Conservation (phyloP, 2,113 vertebrate species). For the Scomber colias region DNA sequence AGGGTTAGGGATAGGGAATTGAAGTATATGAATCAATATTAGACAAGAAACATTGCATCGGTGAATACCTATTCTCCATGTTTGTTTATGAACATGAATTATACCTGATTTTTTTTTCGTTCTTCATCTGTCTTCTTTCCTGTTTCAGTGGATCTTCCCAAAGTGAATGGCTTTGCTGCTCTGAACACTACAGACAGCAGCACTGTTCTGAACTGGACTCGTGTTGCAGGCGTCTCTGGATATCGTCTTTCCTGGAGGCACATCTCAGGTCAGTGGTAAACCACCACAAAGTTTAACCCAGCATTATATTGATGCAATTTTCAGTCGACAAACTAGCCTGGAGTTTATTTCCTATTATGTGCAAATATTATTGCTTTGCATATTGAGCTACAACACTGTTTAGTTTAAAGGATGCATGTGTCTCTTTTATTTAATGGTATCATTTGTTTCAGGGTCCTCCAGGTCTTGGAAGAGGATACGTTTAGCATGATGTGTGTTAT, state of each 20-base stretch:
- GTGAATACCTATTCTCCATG: neutral
- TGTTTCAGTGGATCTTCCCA: slow-evolving; percentile 86
- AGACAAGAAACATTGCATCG: neutral
- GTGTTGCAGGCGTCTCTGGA: slow-evolving; percentile 81
- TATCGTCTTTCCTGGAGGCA: slow-evolving; percentile 87
- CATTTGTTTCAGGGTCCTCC: neutral
- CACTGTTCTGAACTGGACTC: slow-evolving; percentile 85
- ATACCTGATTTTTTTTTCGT: neutral
- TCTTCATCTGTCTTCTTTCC: neutral
- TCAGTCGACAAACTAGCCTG: neutral
- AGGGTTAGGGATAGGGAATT: neutral
- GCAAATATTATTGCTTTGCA: neutral
- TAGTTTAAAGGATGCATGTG: neutral
- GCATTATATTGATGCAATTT: neutral
- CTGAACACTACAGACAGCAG: slow-evolving; percentile 82
- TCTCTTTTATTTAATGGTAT: neutral
- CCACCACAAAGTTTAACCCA: neutral
- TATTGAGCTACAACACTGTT: neutral
- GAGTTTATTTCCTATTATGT: neutral
- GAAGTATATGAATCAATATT: neutral
- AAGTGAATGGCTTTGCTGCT: slow-evolving; percentile 82
- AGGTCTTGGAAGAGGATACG: neutral
- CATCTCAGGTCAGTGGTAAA: slow-evolving; percentile 85
- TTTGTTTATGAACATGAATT: neutral
- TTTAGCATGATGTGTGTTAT: neutral